phyloP scores from a whole-genome alignment of 1,140 invertebrate genomes.

The Euborellia annulipes region DNA sequence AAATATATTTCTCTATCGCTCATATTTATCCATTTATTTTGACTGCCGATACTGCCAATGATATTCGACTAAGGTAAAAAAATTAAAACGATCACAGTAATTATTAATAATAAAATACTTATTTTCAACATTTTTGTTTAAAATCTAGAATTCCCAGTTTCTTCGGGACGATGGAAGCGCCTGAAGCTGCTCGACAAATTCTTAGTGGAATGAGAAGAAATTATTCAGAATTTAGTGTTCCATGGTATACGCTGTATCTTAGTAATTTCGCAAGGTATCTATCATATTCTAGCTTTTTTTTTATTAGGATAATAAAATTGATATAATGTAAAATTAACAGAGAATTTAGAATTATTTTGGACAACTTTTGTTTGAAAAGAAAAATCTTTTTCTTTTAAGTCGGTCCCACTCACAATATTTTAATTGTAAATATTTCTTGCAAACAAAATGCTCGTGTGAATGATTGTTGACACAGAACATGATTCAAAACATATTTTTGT shows the following conservation, averaged over 20 bases:
- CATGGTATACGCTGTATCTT: conserved; percentile 38
- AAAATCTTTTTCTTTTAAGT: too few species aligned
- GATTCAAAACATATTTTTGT: too few species aligned
- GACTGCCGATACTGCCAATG: conserved; percentile 30
- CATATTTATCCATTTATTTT: conserved; percentile 47
- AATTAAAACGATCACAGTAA: background rate
- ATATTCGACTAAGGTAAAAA: conserved; percentile 39
- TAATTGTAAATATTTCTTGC: too few species aligned
- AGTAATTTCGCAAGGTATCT: conserved; percentile 35
- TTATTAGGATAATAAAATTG: too few species aligned
- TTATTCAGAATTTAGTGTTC: conserved; percentile 42
- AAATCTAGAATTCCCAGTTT: conserved; percentile 40
- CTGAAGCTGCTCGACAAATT: conserved; percentile 35
- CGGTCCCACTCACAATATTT: too few species aligned
- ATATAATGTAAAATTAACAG: too few species aligned
- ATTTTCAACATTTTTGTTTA: conserved; percentile 1
- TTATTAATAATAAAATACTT: too few species aligned
- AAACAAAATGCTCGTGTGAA: too few species aligned
- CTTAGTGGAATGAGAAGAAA: conserved; percentile 40
- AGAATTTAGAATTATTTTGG: too few species aligned
- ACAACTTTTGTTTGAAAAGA: too few species aligned
- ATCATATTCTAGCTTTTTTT: conserved; percentile 4
- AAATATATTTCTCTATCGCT: conserved; percentile 37
- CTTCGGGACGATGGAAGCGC: conserved; percentile 42
- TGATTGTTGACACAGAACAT: too few species aligned